Base-by-base conservation (phyloP, 2,797 vertebrate species). In the Artibeus jamaicensis region DNA sequence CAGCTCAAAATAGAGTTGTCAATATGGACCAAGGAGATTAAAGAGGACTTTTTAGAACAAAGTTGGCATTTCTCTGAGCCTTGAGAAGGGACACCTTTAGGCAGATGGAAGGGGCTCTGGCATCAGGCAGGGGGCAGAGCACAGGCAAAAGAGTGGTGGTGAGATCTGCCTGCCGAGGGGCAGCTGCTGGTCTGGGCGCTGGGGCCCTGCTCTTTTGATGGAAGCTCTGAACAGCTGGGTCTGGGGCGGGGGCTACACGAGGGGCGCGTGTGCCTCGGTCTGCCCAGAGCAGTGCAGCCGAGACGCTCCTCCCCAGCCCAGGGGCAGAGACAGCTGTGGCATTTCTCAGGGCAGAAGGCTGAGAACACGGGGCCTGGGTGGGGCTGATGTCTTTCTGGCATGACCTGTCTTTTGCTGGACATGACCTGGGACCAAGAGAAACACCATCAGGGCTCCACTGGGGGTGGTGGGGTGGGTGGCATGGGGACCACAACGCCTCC, bases 161-260 rank as follows among this genome's bases (percentile, higher is more conserved):
- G 29, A 29, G 7, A 42, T 19, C 0, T 65, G 62, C 39, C 81
- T 39, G 50, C 19, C 26, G 57, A 57, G n/a, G n/a, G 11, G 24
- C 0, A 2, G 12, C 70, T 53, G 59, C 57, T 21, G 14, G 74
- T 55, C 86, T 18, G 78, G 53, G 68, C 68, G 21, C 71, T 6
- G 4, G 29, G 37, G 14, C 37, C 22, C 4, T 0, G 0, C 55
- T 85, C 62, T 21, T 2, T 15, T 3, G 15, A 16, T 1, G 0
- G 29, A 46, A 4, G 26, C 79, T 37, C 70, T 67, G 19, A 44
- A 3, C 42, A 32, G 34, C 37, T 32, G 71, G 59, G 68, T 34
- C 34, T 88, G 46, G 42, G 86, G 74, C 48, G 55, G 55, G 50
- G 24, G 48, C 11, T 74, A 34, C 37, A 21, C 15, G 22, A 0